Evolutionary conservation across 2,113 vertebrate species (phyloP).

Genomic region (Paracanthobrama guichenoti): DNA sequence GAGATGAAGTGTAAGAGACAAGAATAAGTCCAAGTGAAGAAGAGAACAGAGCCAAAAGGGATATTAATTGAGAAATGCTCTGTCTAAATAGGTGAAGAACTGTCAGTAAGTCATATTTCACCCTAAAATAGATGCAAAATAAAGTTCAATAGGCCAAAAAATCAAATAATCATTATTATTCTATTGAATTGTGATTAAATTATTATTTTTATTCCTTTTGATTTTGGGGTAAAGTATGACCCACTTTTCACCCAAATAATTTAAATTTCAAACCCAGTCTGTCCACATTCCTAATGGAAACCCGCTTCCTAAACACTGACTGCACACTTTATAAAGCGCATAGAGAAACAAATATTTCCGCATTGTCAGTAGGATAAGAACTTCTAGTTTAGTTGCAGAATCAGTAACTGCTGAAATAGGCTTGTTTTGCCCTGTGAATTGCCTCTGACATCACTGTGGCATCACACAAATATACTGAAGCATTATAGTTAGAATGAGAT

Average conservation of each 20-base stretch:
- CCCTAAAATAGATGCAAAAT: not conserved
- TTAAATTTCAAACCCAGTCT: not conserved
- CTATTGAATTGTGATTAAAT: not conserved
- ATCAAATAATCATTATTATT: not conserved
- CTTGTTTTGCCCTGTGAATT: not conserved
- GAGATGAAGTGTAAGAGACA: not conserved
- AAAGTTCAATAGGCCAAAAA: not conserved
- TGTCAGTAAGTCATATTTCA: not conserved
- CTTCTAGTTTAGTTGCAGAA: slow-evolving; percentile 3
- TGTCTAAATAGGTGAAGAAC: not conserved
- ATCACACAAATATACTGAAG: not conserved
- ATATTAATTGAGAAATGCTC: not conserved
- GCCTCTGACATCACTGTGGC: not conserved
- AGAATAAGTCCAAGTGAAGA: not conserved
- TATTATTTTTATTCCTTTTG: not conserved
- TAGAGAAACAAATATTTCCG: not conserved
- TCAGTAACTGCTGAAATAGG: not conserved
- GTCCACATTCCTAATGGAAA: not conserved
- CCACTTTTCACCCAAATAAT: not conserved
- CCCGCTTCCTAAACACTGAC: not conserved
- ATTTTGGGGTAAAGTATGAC: not conserved
- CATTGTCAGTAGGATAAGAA: not conserved
- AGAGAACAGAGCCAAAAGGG: not conserved
- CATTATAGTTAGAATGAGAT: not conserved
- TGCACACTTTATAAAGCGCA: not conserved